Conservation (phyloP, 1,140 invertebrate species). For the Drosophila yakuba region DNA sequence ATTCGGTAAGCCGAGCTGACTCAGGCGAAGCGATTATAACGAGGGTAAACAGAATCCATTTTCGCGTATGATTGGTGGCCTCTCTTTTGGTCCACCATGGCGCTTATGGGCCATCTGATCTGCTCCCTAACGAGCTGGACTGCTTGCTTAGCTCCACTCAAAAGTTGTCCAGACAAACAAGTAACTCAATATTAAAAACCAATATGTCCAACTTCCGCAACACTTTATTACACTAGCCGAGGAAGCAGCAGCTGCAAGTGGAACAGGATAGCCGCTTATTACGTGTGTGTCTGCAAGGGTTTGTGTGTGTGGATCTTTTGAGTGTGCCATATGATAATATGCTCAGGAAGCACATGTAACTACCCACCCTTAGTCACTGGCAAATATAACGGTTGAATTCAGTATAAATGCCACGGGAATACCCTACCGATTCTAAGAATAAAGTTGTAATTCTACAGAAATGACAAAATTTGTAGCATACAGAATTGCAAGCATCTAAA, state of each 20-base stretch:
- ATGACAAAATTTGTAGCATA: too few relatives aligned
- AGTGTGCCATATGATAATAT: slow-evolving; percentile 51
- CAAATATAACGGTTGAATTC: slow-evolving; percentile 5
- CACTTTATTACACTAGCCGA: slow-evolving; percentile 47
- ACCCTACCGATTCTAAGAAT: background rate
- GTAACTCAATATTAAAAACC: slow-evolving; percentile 82
- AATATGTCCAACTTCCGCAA: slow-evolving; percentile 71
- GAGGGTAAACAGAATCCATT: slow-evolving; percentile 82
- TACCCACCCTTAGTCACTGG: slow-evolving; percentile 8
- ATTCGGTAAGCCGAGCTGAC: slow-evolving; percentile 75
- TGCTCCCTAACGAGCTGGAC: slow-evolving; percentile 37
- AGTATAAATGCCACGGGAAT: slow-evolving; percentile 11
- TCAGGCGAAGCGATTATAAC: slow-evolving; percentile 79
- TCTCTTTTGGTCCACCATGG: slow-evolving; percentile 8
- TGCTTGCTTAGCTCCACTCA: slow-evolving; percentile 47
- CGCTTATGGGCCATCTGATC: slow-evolving; percentile 37
- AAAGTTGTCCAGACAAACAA: slow-evolving; percentile 54
- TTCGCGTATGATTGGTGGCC: slow-evolving; percentile 78
- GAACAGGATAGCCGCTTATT: slow-evolving; percentile 54
- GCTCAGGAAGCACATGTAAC: slow-evolving; percentile 28
- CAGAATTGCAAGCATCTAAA: too few relatives aligned
- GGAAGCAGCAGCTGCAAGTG: slow-evolving; percentile 32
- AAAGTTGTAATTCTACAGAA: background rate
- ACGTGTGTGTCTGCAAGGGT: slow-evolving; percentile 1
- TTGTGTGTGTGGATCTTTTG: background rate